These are phyloP conservation scores for Neocrepidodera transversa DNA, from an alignment of 2,888 invertebrate genomes.

Conservation along the genomic window DNA sequence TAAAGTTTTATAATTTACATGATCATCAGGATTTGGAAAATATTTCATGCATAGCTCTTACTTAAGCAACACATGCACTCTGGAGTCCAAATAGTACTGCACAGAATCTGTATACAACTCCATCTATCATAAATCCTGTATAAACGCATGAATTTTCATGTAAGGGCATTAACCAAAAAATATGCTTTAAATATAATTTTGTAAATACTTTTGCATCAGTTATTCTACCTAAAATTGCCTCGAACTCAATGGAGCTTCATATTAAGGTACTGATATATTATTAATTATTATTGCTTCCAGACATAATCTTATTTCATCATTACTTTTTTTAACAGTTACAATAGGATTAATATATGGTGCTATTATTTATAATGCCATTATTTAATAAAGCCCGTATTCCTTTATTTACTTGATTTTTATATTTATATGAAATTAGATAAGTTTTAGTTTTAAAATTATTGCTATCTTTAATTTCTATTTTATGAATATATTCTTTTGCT, in stretches of 20 bases:
- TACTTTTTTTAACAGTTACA: background rate
- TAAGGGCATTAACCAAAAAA: background rate
- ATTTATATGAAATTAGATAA: background rate
- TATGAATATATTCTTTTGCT: background rate
- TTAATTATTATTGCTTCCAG: background rate
- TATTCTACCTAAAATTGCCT: background rate
- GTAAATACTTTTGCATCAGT: background rate
- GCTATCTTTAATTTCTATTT: background rate
- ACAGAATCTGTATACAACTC: slow-evolving; percentile 2
- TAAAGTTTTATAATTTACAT: no score
- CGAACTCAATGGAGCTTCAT: slow-evolving; percentile 1
- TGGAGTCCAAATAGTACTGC: background rate
- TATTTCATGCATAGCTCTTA: background rate
- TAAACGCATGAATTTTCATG: background rate
- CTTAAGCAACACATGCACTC: background rate
- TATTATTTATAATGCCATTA: background rate
- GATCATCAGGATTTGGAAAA: no score
- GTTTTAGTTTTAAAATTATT: background rate
- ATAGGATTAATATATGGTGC: background rate
- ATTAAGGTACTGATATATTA: background rate
- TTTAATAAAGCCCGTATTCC: background rate
- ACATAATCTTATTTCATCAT: background rate
- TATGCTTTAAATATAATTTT: background rate
- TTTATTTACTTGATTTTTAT: background rate
- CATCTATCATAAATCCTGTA: slow-evolving; percentile 5